Conservation (phyloP, 2,797 vertebrate species). For the Melanotaenia trifasciata region DNA sequence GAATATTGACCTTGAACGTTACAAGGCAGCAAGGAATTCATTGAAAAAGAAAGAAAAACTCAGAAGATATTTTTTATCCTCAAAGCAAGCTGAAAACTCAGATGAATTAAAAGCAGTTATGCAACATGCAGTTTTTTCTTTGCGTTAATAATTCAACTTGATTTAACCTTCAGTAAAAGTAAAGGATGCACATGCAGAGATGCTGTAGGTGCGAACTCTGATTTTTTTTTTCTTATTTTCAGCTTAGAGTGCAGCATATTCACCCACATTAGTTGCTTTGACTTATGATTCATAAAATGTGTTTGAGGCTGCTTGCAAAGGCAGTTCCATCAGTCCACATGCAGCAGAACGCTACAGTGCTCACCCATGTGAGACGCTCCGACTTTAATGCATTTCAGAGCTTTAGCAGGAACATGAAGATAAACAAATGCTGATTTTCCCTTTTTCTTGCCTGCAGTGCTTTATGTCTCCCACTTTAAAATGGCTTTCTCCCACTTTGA, state of each 20-base stretch:
- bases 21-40: not conserved
- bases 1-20: constrained; percentile 1
- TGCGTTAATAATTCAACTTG: not conserved
- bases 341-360: constrained; percentile 36
- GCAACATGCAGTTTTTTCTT: not conserved
- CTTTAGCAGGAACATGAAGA: constrained; percentile 41
- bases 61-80: constrained; percentile 1
- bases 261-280: constrained; percentile 37
- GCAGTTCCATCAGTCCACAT: constrained; percentile 38
- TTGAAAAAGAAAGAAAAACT: not conserved
- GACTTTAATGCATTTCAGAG: constrained; percentile 52
- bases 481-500: constrained; percentile 12
- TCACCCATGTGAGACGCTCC: constrained; percentile 60
- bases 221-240: constrained; percentile 14
- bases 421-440: constrained; percentile 59
- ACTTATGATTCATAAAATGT: constrained; percentile 56
- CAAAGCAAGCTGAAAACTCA: constrained; percentile 4
- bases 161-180: constrained; percentile 27
- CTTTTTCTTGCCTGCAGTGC: constrained; percentile 34
- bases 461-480: constrained; percentile 22
- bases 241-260: constrained; percentile 27
- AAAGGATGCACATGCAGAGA: not conserved
- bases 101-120: constrained; percentile 3
- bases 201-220: not conserved
- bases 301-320: constrained; percentile 35